A percentile compares a stretch with the other conserved stretches of the same genome.
These are phyloP conservation scores for Pantherophis vulpinus DNA, from an alignment of 2,797 vertebrate species.

Conservation along the genomic window DNA sequence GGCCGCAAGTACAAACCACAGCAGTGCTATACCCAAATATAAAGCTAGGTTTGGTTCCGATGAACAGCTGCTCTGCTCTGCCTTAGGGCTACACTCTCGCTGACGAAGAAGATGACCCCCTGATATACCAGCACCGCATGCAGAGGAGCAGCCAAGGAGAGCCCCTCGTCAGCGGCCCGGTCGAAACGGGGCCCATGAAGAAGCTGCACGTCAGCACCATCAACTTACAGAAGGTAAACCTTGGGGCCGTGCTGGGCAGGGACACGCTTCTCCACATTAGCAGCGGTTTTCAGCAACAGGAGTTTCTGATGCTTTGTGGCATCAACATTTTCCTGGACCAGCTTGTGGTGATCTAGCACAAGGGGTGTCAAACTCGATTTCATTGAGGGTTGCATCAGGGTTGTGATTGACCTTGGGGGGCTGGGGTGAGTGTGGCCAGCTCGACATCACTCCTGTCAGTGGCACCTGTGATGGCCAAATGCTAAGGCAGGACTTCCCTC, in stretches of 20 bases:
- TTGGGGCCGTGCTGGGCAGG: fast-evolving
- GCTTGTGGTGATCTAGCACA: neutral
- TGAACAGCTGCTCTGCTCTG: neutral
- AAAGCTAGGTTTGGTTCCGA: neutral
- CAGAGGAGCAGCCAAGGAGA: slow-evolving; percentile 87
- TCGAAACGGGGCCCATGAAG: slow-evolving; percentile 96
- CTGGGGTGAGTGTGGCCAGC: no score
- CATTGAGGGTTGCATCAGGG: no score
- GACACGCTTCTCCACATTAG: fast-evolving
- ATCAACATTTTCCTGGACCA: neutral
- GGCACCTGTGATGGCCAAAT: no score
- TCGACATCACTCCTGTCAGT: no score
- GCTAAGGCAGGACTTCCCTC: no score
- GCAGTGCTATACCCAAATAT: neutral
- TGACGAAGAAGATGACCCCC: slow-evolving; percentile 94
- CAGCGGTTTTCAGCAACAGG: neutral
- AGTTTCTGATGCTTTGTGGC: neutral
- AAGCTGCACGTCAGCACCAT: slow-evolving; percentile 98
- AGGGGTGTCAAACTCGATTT: no score
- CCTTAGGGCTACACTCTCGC: slow-evolving; percentile 92
- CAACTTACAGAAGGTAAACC: slow-evolving; percentile 91
- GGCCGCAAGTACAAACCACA: neutral
- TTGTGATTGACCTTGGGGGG: no score
- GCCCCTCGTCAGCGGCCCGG: slow-evolving; percentile 84
- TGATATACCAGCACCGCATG: slow-evolving; percentile 93